Evolutionary conservation across 2,888 invertebrate species (phyloP).

Genomic region (Leptura quadrifasciata): DNA sequence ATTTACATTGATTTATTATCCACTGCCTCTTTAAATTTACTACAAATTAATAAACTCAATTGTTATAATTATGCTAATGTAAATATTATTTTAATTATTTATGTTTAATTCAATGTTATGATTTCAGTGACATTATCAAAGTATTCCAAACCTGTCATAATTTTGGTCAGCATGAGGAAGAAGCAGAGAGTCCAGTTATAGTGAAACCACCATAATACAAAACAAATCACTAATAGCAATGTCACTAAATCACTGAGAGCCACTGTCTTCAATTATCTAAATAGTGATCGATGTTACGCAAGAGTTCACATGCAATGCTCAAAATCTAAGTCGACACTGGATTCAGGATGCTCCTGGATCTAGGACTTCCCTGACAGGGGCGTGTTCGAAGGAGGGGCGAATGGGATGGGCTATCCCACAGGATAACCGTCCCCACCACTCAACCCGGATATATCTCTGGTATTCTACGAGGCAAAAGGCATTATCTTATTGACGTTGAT

Average conservation of each 20-base stretch:
- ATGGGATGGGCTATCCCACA: conserved; percentile 79
- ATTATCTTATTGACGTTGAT: conserved; percentile 61
- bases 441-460: conserved; percentile 55
- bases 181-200: conserved; percentile 8
- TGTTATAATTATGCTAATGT: no score
- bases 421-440: conserved; percentile 73
- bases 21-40: no score
- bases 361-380: conserved; percentile 71
- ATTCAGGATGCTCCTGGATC: conserved; percentile 67
- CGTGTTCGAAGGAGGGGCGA: conserved; percentile 75
- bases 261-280: conserved; percentile 30
- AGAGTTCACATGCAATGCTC: conserved; percentile 54
- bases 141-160: conserved; percentile 48
- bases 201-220: conserved; percentile 15
- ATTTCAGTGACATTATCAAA: not conserved
- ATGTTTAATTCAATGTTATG: not conserved
- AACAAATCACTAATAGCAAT: conserved; percentile 36
- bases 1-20: no score
- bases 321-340: conserved; percentile 59
- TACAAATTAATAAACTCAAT: no score
- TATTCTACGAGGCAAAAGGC: conserved; percentile 52
- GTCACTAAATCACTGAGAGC: conserved; percentile 33
- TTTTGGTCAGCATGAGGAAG: conserved; percentile 46
- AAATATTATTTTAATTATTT: no score
- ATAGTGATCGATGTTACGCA: conserved; percentile 48